Conservation (phyloP, 2,888 invertebrate species). For the Erebia ligea region DNA sequence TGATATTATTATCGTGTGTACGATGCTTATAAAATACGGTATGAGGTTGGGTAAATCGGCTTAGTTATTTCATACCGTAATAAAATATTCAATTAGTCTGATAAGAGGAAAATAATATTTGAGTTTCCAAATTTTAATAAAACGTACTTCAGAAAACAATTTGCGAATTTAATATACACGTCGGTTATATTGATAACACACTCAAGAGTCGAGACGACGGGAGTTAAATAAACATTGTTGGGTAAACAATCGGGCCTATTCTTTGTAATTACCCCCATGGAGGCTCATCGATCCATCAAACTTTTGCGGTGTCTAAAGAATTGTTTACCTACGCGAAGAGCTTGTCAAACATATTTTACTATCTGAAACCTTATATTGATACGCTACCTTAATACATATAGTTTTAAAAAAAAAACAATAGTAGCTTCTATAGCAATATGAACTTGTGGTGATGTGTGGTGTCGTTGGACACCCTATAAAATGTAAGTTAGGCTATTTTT, state of each 20-base stretch:
- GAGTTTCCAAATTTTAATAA: conserved; percentile 20
- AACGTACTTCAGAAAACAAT: conserved; percentile 6
- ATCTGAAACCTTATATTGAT: too few relatives aligned
- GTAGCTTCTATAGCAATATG: too few relatives aligned
- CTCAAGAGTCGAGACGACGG: conserved; percentile 14
- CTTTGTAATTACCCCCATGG: conserved; percentile 33
- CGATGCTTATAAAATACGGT: background rate
- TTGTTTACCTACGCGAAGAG: conserved; percentile 16
- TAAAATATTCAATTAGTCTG: conserved; percentile 10
- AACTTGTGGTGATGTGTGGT: too few relatives aligned
- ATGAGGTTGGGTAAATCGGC: background rate
- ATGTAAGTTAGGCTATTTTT: too few relatives aligned
- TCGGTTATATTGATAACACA: conserved; percentile 27
- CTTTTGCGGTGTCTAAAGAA: conserved; percentile 25
- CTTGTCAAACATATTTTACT: background rate
- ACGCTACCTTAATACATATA: too few relatives aligned
- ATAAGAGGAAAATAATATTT: conserved; percentile 6
- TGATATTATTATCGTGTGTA: background rate
- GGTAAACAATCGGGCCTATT: conserved; percentile 31
- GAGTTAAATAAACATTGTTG: conserved; percentile 27
- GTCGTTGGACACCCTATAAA: too few relatives aligned
- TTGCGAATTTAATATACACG: conserved; percentile 26
- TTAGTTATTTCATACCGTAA: background rate
- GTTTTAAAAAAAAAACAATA: too few relatives aligned
- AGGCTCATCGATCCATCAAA: conserved; percentile 37